phyloP scores from a whole-genome alignment of 2,888 invertebrate genomes.

The Brassicogethes aeneus region DNA sequence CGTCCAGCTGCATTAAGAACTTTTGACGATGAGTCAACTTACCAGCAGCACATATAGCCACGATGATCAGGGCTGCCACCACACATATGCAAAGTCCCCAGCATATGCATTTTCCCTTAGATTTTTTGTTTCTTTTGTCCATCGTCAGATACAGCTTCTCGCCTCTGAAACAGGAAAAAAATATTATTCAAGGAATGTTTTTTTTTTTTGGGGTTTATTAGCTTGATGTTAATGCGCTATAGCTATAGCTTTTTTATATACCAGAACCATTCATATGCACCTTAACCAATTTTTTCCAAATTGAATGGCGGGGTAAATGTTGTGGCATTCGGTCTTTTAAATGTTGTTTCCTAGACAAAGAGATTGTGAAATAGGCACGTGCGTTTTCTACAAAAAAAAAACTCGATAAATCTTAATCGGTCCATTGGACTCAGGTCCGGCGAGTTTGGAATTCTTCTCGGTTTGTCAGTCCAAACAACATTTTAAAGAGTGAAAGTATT shows the following conservation, averaged over 20 bases:
- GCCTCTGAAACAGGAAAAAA: slow-evolving; percentile 56
- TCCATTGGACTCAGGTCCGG: neutral
- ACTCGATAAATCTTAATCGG: neutral
- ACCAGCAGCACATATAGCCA: slow-evolving; percentile 70
- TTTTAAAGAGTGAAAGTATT: neutral
- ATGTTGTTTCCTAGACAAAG: too few relatives aligned
- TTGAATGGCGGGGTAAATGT: too few relatives aligned
- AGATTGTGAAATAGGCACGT: neutral
- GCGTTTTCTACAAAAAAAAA: neutral
- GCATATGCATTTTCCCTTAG: slow-evolving; percentile 55
- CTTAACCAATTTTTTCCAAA: slow-evolving; percentile 20
- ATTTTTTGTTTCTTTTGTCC: slow-evolving; percentile 64
- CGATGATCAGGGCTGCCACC: slow-evolving; percentile 55
- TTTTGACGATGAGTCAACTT: slow-evolving; percentile 30
- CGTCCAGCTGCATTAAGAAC: neutral
- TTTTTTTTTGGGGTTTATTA: too few relatives aligned
- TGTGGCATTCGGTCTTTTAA: too few relatives aligned
- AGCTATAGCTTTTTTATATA: slow-evolving; percentile 16
- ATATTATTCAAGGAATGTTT: too few relatives aligned
- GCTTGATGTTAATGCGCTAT: slow-evolving; percentile 8
- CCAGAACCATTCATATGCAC: slow-evolving; percentile 33
- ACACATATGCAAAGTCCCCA: slow-evolving; percentile 61
- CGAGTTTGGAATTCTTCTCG: neutral
- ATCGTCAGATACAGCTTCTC: slow-evolving; percentile 76
- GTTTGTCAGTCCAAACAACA: neutral